Evolutionary conservation across 2,888 invertebrate genomes (phyloP).

Genomic region (Scrobipalpa atriplicella): DNA sequence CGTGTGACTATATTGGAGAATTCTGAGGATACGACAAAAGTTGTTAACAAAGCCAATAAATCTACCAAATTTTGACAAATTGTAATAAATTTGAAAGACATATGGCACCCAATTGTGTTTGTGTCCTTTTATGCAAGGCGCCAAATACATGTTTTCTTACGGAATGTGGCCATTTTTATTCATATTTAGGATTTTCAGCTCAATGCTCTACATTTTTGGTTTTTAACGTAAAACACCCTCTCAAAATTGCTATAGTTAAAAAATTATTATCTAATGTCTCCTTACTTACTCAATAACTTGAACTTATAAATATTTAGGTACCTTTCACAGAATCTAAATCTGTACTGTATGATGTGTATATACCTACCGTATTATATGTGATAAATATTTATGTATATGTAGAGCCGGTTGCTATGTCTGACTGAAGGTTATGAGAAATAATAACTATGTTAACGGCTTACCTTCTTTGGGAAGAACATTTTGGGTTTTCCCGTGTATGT

Average conservation of each 20-base stretch:
- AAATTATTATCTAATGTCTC: neutral
- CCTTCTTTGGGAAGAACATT: slow-evolving; percentile 81
- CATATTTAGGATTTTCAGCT: neutral
- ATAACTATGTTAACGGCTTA: slow-evolving; percentile 46
- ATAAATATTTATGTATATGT: slow-evolving; percentile 23
- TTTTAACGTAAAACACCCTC: neutral
- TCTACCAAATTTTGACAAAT: slow-evolving; percentile 1
- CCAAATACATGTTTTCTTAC: neutral
- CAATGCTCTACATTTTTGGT: neutral
- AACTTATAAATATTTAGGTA: neutral
- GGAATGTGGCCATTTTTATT: neutral
- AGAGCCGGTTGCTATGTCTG: slow-evolving; percentile 19
- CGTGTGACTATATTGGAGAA: neutral
- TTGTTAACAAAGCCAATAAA: neutral
- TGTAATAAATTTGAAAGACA: neutral
- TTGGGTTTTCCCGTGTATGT: slow-evolving; percentile 80
- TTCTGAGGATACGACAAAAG: neutral
- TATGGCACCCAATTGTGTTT: slow-evolving; percentile 10
- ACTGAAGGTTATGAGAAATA: slow-evolving; percentile 14
- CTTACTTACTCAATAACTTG: neutral
- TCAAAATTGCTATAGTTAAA: neutral
- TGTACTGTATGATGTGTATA: neutral
- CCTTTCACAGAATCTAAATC: neutral
- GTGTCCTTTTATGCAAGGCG: slow-evolving; percentile 4
- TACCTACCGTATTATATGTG: slow-evolving; percentile 11